These are phyloP conservation scores for Ranitomeya variabilis DNA, from an alignment of 2,113 vertebrate species.

Conservation along the genomic window DNA sequence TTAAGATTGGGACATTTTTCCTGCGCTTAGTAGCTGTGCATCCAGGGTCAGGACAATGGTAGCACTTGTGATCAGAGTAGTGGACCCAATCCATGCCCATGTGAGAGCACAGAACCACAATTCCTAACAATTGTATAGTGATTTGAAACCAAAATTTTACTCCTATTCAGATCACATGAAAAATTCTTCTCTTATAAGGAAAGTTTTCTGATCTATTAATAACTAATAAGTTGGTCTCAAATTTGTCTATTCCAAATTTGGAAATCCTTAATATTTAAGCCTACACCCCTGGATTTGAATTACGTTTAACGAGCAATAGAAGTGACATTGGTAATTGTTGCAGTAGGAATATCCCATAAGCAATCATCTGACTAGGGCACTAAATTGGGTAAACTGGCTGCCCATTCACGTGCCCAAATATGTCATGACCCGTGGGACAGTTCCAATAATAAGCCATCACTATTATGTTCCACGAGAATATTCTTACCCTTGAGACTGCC, in stretches of 20 bases:
- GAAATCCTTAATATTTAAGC: neutral
- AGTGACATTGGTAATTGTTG: neutral
- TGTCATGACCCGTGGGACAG: slow-evolving; percentile 11
- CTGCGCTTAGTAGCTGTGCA: too few species aligned
- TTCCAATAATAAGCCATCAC: slow-evolving; percentile 24
- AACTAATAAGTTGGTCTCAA: neutral
- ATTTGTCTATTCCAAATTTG: neutral
- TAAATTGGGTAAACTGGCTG: neutral
- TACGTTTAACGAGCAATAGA: neutral
- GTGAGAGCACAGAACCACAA: too few species aligned
- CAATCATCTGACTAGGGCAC: slow-evolving; percentile 12
- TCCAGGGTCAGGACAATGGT: too few species aligned
- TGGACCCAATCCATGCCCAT: too few species aligned
- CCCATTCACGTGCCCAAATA: neutral
- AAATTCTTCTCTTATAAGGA: neutral
- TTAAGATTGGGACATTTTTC: too few species aligned
- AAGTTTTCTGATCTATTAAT: neutral
- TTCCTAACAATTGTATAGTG: neutral
- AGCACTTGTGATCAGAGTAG: too few species aligned
- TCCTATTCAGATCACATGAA: neutral
- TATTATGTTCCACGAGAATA: slow-evolving; percentile 17
- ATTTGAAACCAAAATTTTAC: neutral
- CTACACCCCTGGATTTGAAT: neutral
- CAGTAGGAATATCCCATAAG: neutral
- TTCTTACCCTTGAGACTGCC: slow-evolving; percentile 46